Base-by-base conservation (phyloP, 2,113 vertebrate genomes). In the Sinosuthora webbiana region DNA sequence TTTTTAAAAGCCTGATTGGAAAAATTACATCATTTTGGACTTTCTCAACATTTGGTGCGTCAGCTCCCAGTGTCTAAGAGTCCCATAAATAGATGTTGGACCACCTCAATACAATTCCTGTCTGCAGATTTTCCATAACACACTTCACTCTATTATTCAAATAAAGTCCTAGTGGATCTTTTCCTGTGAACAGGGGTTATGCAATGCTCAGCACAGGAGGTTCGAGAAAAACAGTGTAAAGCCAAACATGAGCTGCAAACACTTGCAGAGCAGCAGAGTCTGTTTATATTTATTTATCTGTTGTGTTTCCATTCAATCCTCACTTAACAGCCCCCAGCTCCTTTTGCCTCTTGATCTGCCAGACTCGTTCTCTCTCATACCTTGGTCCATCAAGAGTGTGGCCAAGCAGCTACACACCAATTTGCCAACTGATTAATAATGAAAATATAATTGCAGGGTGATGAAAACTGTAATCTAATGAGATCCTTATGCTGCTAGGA, bases 51-150 rank as follows among this genome's bases (percentile, higher is more conserved):
- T 42, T 77, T 71, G 79, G 85, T 88, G 78, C 13, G 90, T 96
- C 87, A 95, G 90, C 56, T 90, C 78, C 70, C 70, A 11, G 82
- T 37, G 84, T 85, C 71, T 78, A 63, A 96, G 63, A 77, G 68
- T 53, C 75, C 71, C 96, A 96, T 83, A 95, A 96, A 97, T 95
- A 97, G 95, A 85, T 24, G 57, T 83, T 96, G 94, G 93, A 95
- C 87, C 92, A 94, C 85, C 94, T 90, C 90, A 74, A 67, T 45
- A 80, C 90, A 95, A 96, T 78, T 83, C 68, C 53, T 55, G 75
- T 41, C 67, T 49, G 56, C 88, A 76, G 42, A 93, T 95, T 97
- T 95, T 97, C 95, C 95, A 82, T 35, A 90, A 91, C 84, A 92
- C 77, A 56, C 82, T 93, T 71, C 87, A 74, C 68, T 84, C 85